These are phyloP conservation scores for Donacobius atricapilla DNA, from an alignment of 2,113 vertebrate genomes.

Conservation along the genomic window DNA sequence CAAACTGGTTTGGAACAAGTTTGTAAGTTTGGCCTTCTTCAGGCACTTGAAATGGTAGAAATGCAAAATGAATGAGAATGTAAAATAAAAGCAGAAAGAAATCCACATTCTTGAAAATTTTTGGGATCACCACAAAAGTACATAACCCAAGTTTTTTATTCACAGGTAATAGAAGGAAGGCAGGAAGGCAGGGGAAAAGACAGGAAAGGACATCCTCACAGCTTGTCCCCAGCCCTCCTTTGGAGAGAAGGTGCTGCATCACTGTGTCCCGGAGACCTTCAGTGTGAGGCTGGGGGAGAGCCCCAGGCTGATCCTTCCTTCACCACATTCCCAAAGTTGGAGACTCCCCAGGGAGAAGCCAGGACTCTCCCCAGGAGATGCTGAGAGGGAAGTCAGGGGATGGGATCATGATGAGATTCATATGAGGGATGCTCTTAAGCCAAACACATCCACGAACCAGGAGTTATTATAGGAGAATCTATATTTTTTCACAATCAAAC, in stretches of 20 bases:
- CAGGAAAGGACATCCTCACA: neutral
- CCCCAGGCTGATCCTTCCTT: neutral
- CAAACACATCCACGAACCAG: neutral
- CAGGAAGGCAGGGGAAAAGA: neutral
- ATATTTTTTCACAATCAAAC: neutral
- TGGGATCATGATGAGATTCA: neutral
- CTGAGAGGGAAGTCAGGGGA: neutral
- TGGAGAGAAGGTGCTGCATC: neutral
- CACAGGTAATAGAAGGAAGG: no score
- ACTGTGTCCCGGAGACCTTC: neutral
- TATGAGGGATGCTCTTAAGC: neutral
- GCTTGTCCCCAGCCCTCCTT: neutral
- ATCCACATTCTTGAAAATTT: neutral
- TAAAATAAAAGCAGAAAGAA: neutral
- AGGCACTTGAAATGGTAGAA: neutral
- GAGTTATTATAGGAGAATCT: neutral
- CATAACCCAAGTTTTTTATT: neutral
- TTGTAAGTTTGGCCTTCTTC: neutral
- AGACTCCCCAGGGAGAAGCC: neutral
- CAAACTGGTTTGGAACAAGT: neutral
- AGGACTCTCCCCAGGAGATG: neutral
- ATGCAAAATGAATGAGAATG: neutral
- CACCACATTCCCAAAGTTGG: neutral
- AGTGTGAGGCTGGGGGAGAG: no score
- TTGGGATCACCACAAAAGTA: neutral